Percentiles rank a stretch among this genome's conserved stretches.
Evolutionary conservation across 2,797 vertebrate genomes (phyloP).

Genomic region (Champsocephalus gunnari): DNA sequence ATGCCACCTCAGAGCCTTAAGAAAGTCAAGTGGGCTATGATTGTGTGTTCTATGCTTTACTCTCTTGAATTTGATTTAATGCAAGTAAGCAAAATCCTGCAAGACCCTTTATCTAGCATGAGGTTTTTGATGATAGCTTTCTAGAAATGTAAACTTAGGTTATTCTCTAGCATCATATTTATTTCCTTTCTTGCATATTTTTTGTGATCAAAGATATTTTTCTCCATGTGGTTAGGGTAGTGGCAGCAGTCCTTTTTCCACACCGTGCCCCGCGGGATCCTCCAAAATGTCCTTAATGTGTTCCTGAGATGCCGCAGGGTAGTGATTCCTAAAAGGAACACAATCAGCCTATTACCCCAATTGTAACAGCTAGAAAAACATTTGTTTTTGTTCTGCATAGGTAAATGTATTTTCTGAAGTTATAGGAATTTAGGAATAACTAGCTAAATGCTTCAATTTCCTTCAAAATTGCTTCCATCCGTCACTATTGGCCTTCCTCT

Average conservation of each 20-base stretch:
- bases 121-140: background rate
- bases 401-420: background rate
- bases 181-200: slow-evolving; percentile 2
- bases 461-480: background rate
- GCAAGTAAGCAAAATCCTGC: slow-evolving; percentile 3
- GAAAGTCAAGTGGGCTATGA: slow-evolving; percentile 22
- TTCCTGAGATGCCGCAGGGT: background rate
- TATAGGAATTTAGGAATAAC: background rate
- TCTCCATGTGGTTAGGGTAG: background rate
- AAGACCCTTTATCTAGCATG: background rate
- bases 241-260: background rate
- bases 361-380: background rate
- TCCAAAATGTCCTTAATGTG: background rate
- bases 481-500: background rate
- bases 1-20: slow-evolving; percentile 36
- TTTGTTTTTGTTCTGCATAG: background rate
- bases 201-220: background rate
- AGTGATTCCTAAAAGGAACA: background rate
- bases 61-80: background rate
- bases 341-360: background rate
- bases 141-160: background rate
- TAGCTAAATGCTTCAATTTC: background rate
- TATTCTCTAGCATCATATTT: background rate
- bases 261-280: background rate
- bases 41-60: background rate